Evolutionary conservation across 2,797 vertebrate genomes (phyloP), one percentile per base, ranked within the genome.

Genomic region (Pseudocheirus occidentalis): DNA sequence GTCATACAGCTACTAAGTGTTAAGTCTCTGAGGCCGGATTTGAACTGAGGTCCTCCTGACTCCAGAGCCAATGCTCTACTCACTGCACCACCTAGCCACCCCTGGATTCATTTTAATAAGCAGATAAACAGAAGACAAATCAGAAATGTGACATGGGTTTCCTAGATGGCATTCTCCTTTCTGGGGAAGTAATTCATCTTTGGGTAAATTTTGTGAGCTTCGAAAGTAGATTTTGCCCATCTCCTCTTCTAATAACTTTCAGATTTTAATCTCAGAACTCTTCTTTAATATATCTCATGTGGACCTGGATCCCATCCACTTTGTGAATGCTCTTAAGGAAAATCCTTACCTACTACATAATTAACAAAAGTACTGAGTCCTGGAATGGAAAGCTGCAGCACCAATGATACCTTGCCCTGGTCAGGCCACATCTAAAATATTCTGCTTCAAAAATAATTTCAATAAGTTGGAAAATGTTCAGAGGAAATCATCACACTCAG

Each of bases 191-290:
- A 97, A 97, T 96, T 97, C 81, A 97, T 97, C 92, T 98, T 92
- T 55, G 55, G 96, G 92, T 95, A 97, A 96, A 98, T 97, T 97
- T 96, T 98, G 96, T 97, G 97, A 97, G 56, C 31, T 96, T 92
- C 94, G 95, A 50, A 50, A 95, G 94, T 94, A 98, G 97, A 97
- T 95, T 93, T 92, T 95, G 94, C 94, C 62, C 50, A 97, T 95
- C 95, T 95, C 56, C 31, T 87, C 57, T 91, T 59, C 62, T 53
- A 90, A 93, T 92, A 90, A 55, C 7, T 90, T 73, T 4, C 18
- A 34, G 5, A 73, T 73, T 34, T 73, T n/a, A 73, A 73, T 73
- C 62, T 73, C 16, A 6, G 40, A 73, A n/a, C 16, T 73, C 16
- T 66, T n/a, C 11, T 4, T n/a, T 66, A 81, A 54, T 11, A 40